Percentiles rank a stretch among this genome's conserved stretches.
These are phyloP conservation scores for Grammomys dolichurus DNA, from an alignment of 2,113 vertebrate genomes.

Conservation along the genomic window DNA sequence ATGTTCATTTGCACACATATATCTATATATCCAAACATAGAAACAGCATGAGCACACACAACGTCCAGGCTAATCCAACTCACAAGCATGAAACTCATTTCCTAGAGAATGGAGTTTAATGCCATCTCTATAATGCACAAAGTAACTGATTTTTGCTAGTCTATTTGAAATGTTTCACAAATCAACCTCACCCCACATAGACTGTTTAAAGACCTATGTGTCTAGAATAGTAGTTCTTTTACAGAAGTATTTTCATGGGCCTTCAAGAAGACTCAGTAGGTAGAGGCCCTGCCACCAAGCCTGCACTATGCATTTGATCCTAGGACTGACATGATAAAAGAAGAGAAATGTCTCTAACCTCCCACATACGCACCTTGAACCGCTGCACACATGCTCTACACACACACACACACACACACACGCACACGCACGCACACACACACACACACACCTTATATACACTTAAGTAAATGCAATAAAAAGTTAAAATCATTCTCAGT, in stretches of 20 bases:
- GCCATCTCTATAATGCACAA: not conserved
- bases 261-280: not conserved
- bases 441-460: not conserved
- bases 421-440: not conserved
- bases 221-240: not conserved
- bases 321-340: not conserved
- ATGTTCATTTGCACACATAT: not conserved
- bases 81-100: slow-evolving; percentile 15
- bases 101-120: slow-evolving; percentile 9
- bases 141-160: slow-evolving; percentile 14
- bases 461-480: not conserved
- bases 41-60: not conserved
- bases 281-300: not conserved
- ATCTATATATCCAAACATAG: not conserved
- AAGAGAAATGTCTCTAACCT: not conserved
- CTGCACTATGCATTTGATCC: not conserved
- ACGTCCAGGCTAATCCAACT: not conserved
- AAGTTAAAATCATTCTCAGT: not conserved
- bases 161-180: slow-evolving; percentile 12
- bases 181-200: not conserved
- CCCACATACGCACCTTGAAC: not conserved
- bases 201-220: not conserved
- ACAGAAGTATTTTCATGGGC: not conserved
- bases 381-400: not conserved
- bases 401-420: not conserved